phyloP scores from a whole-genome alignment of 2,888 invertebrate genomes.

The Dimorphilus gyrociliatus region DNA sequence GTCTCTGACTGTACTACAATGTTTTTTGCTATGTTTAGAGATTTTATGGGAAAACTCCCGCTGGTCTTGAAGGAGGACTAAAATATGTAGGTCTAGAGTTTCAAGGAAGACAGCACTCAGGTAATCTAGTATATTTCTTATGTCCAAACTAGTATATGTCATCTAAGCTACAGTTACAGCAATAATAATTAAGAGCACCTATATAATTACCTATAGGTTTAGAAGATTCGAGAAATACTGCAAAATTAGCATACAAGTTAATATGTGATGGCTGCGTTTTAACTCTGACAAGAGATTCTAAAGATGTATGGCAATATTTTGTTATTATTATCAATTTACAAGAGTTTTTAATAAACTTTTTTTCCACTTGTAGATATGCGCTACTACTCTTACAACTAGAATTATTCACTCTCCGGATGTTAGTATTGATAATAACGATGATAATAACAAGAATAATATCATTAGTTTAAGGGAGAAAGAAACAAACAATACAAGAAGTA shows the following conservation, averaged over 20 bases:
- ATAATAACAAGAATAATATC: no score
- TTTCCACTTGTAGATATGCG: no score
- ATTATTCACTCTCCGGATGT: no score
- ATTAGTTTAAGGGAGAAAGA: no score
- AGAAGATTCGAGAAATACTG: slow-evolving; percentile 48
- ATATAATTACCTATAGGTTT: slow-evolving; percentile 42
- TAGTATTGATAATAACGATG: no score
- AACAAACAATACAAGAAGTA: no score
- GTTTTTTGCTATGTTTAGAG: slow-evolving; percentile 28
- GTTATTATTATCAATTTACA: no score
- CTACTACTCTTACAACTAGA: no score
- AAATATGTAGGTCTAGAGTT: slow-evolving; percentile 45
- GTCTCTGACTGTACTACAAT: no score
- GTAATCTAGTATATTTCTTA: slow-evolving; percentile 10
- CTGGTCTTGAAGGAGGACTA: slow-evolving; percentile 44
- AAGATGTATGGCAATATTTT: slow-evolving; percentile 6
- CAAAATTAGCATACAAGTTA: slow-evolving; percentile 44
- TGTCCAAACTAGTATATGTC: not conserved
- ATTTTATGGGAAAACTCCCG: slow-evolving; percentile 44
- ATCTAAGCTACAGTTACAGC: no score
- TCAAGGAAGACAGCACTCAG: slow-evolving; percentile 46
- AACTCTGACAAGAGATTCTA: slow-evolving; percentile 37
- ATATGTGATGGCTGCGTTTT: slow-evolving; percentile 44
- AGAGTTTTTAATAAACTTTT: no score
- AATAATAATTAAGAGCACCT: no score